Conservation (phyloP, 1,140 invertebrate genomes). For the Antheraea mylitta region DNA sequence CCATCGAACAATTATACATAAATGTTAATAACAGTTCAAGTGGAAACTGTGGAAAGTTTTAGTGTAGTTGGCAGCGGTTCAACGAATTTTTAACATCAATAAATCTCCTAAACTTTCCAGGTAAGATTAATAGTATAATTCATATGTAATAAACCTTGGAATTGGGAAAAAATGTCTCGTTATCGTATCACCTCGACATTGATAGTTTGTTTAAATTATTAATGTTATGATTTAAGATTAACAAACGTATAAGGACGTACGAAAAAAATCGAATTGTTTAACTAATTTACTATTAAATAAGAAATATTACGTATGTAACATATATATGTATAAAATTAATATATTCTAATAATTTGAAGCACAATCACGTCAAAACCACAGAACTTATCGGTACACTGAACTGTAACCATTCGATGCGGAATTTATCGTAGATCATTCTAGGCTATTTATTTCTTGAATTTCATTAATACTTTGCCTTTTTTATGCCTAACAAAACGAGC, state of each 20-base stretch:
- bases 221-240: slow-evolving; percentile 25
- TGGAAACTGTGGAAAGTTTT: slow-evolving; percentile 17
- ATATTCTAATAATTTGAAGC: no score
- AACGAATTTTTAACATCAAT: slow-evolving; percentile 16
- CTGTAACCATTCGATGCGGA: no score
- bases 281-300: not conserved
- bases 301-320: not conserved
- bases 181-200: slow-evolving; percentile 43
- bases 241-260: not conserved
- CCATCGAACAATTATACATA: not conserved
- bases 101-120: slow-evolving; percentile 1
- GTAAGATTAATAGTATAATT: not conserved
- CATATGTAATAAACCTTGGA: not conserved
- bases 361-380: no score
- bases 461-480: no score
- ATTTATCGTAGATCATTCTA: no score
- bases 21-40: not conserved
- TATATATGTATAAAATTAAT: no score
- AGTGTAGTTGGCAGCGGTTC: slow-evolving; percentile 27
- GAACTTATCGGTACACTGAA: no score
- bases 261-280: no score
- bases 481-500: no score
- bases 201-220: slow-evolving; percentile 45
- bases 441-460: no score
- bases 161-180: slow-evolving; percentile 21